Base-by-base conservation (phyloP, 2,888 invertebrate species). In the Leucozona laternaria region DNA sequence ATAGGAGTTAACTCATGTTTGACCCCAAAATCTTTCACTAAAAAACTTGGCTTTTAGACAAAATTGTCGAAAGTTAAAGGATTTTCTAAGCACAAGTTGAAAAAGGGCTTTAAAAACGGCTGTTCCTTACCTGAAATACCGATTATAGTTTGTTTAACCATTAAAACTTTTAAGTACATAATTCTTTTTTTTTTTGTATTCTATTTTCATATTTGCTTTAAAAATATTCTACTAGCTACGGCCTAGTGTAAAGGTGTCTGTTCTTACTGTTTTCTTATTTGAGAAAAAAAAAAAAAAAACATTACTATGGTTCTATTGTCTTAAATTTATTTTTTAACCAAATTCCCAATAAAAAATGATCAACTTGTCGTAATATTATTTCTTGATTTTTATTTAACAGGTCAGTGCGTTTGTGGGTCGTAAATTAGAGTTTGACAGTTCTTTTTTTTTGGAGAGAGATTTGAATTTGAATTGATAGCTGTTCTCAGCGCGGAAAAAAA, bases 341-440 rank as follows among this genome's bases (percentile, higher is more conserved):
- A 75, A 83, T 62, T 73, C 57, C 60, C 37, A 28, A 48, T 34
- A 20, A 58, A 68, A 73, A 34, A 70, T 60, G 53, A 62, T 17
- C 64, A 31, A 57, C 40, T 66, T 71, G 81, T 76, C 58, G 76
- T 58, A 81, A 81, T 81, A 71, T 45, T 57, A 58, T 45, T 62
- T 72, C 31, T 53, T 7, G 22, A 53, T 58, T 72, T 82, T 66
- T 77, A 50, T 76, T 66, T 58, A 50, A 71, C 64, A 34, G 71
- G 70, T 76, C 70, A 40, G 64, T 48, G 57, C 50, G 11, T 34
- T 68, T 68, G 53, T 34, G 25, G 50, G 20, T 53, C 48, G 28
- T 82, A 82, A 77, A 82, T 82, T 37, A 40, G 8, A 4, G 37
- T 40, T 73, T 75, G 79, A 70, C 75, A 75, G 79, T 81, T 62